Evolutionary conservation across 1,140 invertebrate genomes (phyloP).

Genomic region (Drosophila rhopaloa): DNA sequence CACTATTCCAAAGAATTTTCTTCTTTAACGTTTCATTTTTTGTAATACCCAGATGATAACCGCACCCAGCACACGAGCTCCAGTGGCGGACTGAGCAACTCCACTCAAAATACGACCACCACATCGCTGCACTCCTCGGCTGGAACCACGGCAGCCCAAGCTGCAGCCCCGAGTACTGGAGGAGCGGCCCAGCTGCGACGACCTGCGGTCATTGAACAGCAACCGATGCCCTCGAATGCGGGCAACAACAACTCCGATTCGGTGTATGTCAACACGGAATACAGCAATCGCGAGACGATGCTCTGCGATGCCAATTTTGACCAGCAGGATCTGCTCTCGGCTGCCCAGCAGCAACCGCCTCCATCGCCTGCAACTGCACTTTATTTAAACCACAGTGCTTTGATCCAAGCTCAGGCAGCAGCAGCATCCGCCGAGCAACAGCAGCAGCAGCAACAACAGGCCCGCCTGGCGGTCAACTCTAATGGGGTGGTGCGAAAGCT

Average conservation of each 20-base stretch:
- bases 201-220: conserved; percentile 67
- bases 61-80: conserved; percentile 73
- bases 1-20: no score
- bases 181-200: conserved; percentile 44
- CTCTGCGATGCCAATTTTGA: conserved; percentile 72
- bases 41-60: conserved; percentile 57
- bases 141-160: conserved; percentile 32
- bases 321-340: conserved; percentile 66
- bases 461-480: conserved; percentile 63
- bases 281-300: conserved; percentile 72
- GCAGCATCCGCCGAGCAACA: conserved; percentile 34
- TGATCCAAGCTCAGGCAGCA: conserved; percentile 65
- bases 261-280: conserved; percentile 78
- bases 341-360: conserved; percentile 68
- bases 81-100: conserved; percentile 74
- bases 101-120: conserved; percentile 76
- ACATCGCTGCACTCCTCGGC: conserved; percentile 76
- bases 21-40: background rate
- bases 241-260: conserved; percentile 73
- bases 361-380: conserved; percentile 71
- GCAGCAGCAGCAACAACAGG: conserved; percentile 29
- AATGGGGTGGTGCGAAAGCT: conserved; percentile 79
- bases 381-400: conserved; percentile 73
- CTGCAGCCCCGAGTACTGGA: background rate
- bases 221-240: conserved; percentile 41